Percentiles rank a stretch among this genome's conserved stretches.
phyloP scores from a whole-genome alignment of 1,140 invertebrate genomes.

The Colletes latitarsis region DNA sequence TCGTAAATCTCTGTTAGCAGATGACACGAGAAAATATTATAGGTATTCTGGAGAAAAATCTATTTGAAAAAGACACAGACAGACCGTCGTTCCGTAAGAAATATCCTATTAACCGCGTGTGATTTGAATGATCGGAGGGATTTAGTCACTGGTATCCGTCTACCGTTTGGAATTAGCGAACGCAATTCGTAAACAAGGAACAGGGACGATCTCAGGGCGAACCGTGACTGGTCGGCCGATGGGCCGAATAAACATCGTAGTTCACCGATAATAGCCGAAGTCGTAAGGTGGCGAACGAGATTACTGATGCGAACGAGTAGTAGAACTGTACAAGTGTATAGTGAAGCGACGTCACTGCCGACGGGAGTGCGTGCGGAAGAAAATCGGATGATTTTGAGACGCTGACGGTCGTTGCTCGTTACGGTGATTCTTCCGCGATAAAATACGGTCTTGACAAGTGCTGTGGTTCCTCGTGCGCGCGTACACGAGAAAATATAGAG shows the following conservation, averaged over 20 bases:
- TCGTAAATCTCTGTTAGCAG: background rate
- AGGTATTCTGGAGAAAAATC: background rate
- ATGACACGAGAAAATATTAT: background rate
- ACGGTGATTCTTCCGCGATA: background rate
- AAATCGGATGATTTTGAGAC: conserved; percentile 66
- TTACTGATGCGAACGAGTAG: conserved; percentile 59
- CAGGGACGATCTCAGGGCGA: conserved; percentile 66
- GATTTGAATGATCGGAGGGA: background rate
- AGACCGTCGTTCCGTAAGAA: no score
- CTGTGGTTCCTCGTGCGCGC: background rate
- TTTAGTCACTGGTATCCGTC: background rate
- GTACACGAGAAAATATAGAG: conserved; percentile 20
- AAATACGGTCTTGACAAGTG: conserved; percentile 1
- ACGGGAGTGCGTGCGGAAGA: conserved; percentile 69
- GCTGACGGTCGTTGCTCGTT: conserved; percentile 3
- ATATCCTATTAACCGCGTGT: background rate
- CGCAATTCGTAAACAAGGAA: conserved; percentile 56
- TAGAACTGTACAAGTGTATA: conserved; percentile 68
- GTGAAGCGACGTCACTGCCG: conserved; percentile 75
- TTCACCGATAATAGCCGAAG: conserved; percentile 77
- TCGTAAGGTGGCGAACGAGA: conserved; percentile 68
- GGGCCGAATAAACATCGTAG: conserved; percentile 77
- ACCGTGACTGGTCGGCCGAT: conserved; percentile 70
- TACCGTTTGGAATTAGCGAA: conserved; percentile 24
- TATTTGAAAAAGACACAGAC: background rate